Base-by-base conservation (phyloP, 2,888 invertebrate species). In the Falcaria lacertinaria region DNA sequence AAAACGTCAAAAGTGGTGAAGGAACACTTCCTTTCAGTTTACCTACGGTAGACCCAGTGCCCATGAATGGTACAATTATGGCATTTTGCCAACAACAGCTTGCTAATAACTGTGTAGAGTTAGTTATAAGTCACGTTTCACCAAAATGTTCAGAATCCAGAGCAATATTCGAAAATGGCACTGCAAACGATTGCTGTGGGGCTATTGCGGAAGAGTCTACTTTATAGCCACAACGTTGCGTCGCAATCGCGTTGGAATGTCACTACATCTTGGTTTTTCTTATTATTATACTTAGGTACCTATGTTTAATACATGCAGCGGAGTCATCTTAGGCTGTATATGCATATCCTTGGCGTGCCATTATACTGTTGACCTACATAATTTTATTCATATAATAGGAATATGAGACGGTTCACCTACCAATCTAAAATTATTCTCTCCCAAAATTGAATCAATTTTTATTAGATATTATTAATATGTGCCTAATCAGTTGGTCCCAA, bases 71-170 rank as follows among this genome's bases (percentile, higher is more conserved):
- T 60, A 69, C 77, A 67, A 74, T 80, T 80, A 81, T 85, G 85
- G 85, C 84, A 60, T 51, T 47, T 57, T 67, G 84, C 86, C 85
- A 84, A 63, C 69, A 62, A 60, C 69, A 74, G 67, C 74, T 68
- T 69, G 72, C 69, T 76, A 80, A 76, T 75, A 79, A 71, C 69
- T 58, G 58, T 57, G 60, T 65, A 61, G 61, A 70, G 61, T 71
- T 64, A 64, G 64, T 55, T 64, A 70, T 80, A 79, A 75, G 76
- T 80, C 79, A 80, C 75, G 74, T 79, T 70, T 69, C 60, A 58
- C 74, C 64, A 74, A 75, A 80, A 80, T 76, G 67, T 65, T 69
- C 72, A 72, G 66, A 78, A 72, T 70, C 66, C 64, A 47, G 53
- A 48, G 59, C 64, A 63, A 65, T 70, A 67, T 62, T 64, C 64